Base-by-base conservation (phyloP, 1,140 invertebrate species). In the Brachionus rubens region DNA sequence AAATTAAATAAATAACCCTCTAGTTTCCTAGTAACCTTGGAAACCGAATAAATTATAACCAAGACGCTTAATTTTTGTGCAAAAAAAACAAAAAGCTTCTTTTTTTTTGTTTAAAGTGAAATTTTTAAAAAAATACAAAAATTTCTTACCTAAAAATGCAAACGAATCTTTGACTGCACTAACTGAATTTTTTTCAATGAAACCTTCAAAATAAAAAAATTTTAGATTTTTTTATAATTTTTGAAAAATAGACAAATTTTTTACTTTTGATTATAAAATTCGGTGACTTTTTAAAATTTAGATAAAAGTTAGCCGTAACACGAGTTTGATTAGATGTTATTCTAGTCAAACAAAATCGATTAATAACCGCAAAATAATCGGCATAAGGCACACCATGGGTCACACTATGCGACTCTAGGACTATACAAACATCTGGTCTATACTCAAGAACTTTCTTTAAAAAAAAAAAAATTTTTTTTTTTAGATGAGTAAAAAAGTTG, bases 211-310 rank as follows among this genome's bases (percentile, higher is more conserved):
- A 16, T 16, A 30, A 36, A 59, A 62, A 28, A 28, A 70, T 24
- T 46, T 47, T 50, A 9, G 14, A 50, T 70, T 70, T 1, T 46
- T 30, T 9, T 33, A 46, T 14, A 16, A 10, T 46, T 16, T 68
- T 14, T 9, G 14, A 68, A n/a, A 41, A 43, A 43, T 41, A 21
- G 19, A 24, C 1, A n/a, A n/a, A 28, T 4, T 9, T 21, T 50
- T 40, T 72, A 72, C 68, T 54, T 72, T 72, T 72, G 19, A 72
- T 30, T 30, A 72, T 54, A 72, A 72, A 72, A 54, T 72, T 72
- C 21, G 68, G 68, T 28, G 2, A 41, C 28, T 50, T 21, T 33
- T 72, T 72, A 54, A 30, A 72, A 50, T 50, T 24, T 48, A 72
- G 10, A 36, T 33, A 33, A 7, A 7, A 72, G 41, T 48, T 33